These are phyloP conservation scores for Redunca redunca DNA, from an alignment of 2,113 vertebrate genomes.

Conservation along the genomic window DNA sequence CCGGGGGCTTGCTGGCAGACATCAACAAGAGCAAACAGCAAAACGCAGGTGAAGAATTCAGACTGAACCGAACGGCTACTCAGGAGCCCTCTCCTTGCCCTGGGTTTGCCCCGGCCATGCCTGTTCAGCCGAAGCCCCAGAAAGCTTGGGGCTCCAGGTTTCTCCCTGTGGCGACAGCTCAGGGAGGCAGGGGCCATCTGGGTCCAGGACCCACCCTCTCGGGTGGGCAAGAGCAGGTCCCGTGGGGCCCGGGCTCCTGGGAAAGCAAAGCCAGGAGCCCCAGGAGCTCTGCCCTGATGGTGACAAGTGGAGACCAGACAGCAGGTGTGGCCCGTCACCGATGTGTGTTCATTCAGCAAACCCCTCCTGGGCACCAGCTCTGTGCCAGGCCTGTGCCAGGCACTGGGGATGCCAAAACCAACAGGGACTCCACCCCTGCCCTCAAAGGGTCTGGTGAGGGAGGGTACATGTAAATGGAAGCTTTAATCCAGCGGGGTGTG, in stretches of 20 bases:
- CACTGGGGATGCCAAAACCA: background rate
- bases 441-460: background rate
- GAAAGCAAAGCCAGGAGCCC: background rate
- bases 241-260: background rate
- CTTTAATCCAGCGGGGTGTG: background rate
- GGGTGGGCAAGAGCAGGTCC: background rate
- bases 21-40: background rate
- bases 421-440: background rate
- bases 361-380: slow-evolving; percentile 1
- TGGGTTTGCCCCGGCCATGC: background rate
- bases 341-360: slow-evolving; percentile 30
- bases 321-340: background rate
- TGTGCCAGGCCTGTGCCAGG: background rate
- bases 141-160: background rate
- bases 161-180: background rate
- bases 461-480: background rate
- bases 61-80: background rate
- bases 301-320: background rate
- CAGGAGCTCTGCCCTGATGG: background rate
- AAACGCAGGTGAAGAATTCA: background rate
- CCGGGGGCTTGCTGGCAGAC: background rate
- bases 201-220: background rate
- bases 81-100: background rate
- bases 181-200: background rate
- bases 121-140: background rate